Base-by-base conservation (phyloP, 53 echinoderm and acorn worm species). In the Temnopleurus reevesii region DNA sequence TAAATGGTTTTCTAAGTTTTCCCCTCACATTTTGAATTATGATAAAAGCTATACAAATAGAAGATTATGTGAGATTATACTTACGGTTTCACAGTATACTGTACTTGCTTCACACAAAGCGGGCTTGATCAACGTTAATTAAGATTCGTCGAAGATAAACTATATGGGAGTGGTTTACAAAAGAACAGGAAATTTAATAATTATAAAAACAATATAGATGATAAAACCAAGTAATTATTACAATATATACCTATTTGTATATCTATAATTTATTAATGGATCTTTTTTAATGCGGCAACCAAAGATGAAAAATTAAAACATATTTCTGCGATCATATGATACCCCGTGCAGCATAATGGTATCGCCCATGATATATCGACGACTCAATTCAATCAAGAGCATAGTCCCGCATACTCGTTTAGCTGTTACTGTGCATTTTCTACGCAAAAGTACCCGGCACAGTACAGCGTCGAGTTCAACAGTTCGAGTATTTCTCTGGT, bases 21-120 rank as follows among this genome's bases (percentile, higher is more conserved):
- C 31, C 1, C 3, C 8, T 18, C 19, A 41, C 38, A 71, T 41
- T 19, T 21, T 41, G 2, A 71, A n/a, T 38, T 41, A 41, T 21
- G 17, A 36, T 21, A 71, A n/a, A 7, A 21, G 8, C 36, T 31
- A 41, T 19, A 17, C 36, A 71, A 2, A 43, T n/a, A 21, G 38
- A n/a, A 71, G 71, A 71, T 71, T 71, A 8, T n/a, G 71, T 19
- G 38, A 71, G 71, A 71, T 71, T 71, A n/a, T 71, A 71, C 71
- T 71, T 71, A 71, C 71, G 23, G 9, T 38, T 21, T 12, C 8
- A 12, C 5, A 4, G 8, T n/a, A 64, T 17, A 71, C 4, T 15
- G 3, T 4, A 19, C n/a, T 7, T 19, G 43, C 41, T 38, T 21
- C 8, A 30, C 21, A 71, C 71, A 38, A 71, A 71, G 71, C 71